A percentile compares a stretch with the other conserved stretches of the same genome.
phyloP scores from a whole-genome alignment of 1,140 invertebrate genomes.

The Bombus ignitus region DNA sequence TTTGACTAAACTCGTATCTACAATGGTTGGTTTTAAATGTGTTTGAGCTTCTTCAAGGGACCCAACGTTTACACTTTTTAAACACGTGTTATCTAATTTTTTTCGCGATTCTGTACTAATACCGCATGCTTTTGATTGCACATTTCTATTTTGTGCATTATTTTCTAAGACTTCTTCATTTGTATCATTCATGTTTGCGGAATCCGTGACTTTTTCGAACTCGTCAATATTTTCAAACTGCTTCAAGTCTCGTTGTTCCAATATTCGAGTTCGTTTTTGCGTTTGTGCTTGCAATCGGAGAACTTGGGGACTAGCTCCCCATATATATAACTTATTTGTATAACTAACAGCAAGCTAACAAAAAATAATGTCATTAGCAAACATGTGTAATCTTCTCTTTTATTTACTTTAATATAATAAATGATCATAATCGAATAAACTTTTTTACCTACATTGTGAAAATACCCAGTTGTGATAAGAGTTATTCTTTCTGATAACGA shows the following conservation, averaged over 20 bases:
- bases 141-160: slow-evolving; percentile 45
- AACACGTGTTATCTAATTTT: slow-evolving; percentile 49
- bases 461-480: slow-evolving; percentile 89
- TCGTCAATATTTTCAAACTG: slow-evolving; percentile 69
- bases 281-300: slow-evolving; percentile 87
- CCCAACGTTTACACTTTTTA: slow-evolving; percentile 72
- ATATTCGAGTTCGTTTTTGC: slow-evolving; percentile 84
- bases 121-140: slow-evolving; percentile 57
- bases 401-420: neutral
- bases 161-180: slow-evolving; percentile 51
- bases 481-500: slow-evolving; percentile 84
- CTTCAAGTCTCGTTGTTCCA: slow-evolving; percentile 80
- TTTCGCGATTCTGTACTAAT: slow-evolving; percentile 35
- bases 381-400: neutral
- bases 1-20: slow-evolving; percentile 84
- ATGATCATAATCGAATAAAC: neutral
- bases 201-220: slow-evolving; percentile 46
- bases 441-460: slow-evolving; percentile 88
- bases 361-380: slow-evolving; percentile 34
- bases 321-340: slow-evolving; percentile 88
- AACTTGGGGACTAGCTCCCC: slow-evolving; percentile 91
- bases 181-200: slow-evolving; percentile 35
- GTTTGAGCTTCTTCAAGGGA: slow-evolving; percentile 75
- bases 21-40: slow-evolving; percentile 84
- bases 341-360: slow-evolving; percentile 87